Conservation (phyloP, 2,888 invertebrate species). For the Kryphioiulus occultus region DNA sequence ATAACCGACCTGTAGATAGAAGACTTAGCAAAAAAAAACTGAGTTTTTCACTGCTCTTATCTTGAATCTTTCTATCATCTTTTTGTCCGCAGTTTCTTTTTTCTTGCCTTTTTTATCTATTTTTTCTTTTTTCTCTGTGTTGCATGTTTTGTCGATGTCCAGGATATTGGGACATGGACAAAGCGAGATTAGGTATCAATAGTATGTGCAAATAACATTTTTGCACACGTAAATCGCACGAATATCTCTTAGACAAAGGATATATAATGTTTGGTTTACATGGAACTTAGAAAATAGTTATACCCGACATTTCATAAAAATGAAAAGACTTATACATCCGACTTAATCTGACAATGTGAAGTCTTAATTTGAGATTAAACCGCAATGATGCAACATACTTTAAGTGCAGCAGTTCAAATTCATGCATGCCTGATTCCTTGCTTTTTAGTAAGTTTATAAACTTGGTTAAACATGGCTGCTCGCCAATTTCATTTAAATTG, state of each 20-base stretch:
- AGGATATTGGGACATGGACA: too few species aligned
- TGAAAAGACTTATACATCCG: neutral
- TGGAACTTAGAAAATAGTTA: too few species aligned
- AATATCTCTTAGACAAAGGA: neutral
- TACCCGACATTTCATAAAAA: too few species aligned
- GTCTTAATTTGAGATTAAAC: slow-evolving; percentile 4
- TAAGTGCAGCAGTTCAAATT: neutral
- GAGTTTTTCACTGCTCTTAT: neutral
- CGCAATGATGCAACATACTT: neutral
- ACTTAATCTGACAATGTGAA: too few species aligned
- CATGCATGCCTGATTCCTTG: neutral
- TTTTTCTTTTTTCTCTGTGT: neutral
- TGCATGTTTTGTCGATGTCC: neutral
- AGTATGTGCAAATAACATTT: too few species aligned
- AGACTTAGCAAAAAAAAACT: neutral
- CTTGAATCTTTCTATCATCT: neutral
- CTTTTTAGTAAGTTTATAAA: neutral
- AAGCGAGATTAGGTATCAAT: too few species aligned
- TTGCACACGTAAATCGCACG: too few species aligned
- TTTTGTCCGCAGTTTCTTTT: neutral
- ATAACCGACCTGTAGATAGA: neutral
- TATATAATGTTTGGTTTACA: neutral
- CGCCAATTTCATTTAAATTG: neutral
- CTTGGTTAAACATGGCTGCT: neutral
- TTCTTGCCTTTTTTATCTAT: neutral